Conservation (phyloP, 1,140 invertebrate species). For the Drosophila micromelanica region DNA sequence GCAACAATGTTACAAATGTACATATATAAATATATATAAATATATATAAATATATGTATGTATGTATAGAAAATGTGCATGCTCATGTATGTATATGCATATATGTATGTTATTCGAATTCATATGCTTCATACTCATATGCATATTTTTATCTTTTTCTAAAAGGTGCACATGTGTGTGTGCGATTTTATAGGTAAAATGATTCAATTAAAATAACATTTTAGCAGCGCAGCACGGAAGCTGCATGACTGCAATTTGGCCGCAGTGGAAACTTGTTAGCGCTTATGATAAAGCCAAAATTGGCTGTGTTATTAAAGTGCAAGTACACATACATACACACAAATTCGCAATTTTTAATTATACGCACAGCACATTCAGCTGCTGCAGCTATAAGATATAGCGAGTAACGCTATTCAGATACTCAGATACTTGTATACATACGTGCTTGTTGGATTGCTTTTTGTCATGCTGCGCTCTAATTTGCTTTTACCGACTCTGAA, state of each 20-base stretch:
- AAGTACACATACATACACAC: conserved; percentile 17
- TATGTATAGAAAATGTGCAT: conserved; percentile 3
- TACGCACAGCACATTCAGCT: conserved; percentile 22
- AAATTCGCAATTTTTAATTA: conserved; percentile 38
- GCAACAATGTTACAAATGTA: conserved; percentile 31
- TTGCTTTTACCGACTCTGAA: conserved; percentile 63
- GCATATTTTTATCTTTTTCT: conserved; percentile 59
- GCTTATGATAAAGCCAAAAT: conserved; percentile 57
- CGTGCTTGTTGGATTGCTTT: conserved; percentile 36
- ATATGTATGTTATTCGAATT: conserved; percentile 31
- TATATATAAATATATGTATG: conserved; percentile 9
- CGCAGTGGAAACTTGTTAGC: conserved; percentile 51
- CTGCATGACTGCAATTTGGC: conserved; percentile 54
- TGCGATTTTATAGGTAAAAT: conserved; percentile 46
- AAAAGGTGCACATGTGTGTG: conserved; percentile 36
- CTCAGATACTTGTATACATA: conserved; percentile 11
- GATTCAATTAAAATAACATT: conserved; percentile 73
- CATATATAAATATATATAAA: conserved; percentile 14
- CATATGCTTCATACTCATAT: conserved; percentile 21
- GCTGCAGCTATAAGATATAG: conserved; percentile 5
- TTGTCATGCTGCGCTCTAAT: conserved; percentile 56
- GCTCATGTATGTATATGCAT: neutral
- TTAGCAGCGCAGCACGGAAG: conserved; percentile 56
- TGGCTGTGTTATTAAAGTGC: conserved; percentile 52
- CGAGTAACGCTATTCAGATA: conserved; percentile 17